Evolutionary conservation across 53 echinoderm and acorn worm species (phyloP).

Genomic region (Holothuria leucospilota): DNA sequence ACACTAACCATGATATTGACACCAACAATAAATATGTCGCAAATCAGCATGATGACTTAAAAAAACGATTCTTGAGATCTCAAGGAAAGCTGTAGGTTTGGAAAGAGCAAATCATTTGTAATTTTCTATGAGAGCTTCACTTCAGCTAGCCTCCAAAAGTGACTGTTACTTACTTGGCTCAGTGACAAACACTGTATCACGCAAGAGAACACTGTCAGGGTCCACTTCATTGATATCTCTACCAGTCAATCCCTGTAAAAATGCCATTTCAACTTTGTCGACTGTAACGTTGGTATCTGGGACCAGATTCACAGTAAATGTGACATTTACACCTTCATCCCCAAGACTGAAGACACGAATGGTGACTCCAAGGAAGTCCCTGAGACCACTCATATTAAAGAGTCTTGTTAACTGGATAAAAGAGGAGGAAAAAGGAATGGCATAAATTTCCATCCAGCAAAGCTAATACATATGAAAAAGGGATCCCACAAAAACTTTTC

Average conservation of each 20-base stretch:
- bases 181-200: slow-evolving; percentile 56
- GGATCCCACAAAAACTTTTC: too few relatives aligned
- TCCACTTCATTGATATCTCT: slow-evolving; percentile 60
- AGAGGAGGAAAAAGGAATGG: too few relatives aligned
- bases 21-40: too few relatives aligned
- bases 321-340: slow-evolving; percentile 48
- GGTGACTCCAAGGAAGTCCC: slow-evolving; percentile 19
- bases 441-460: too few relatives aligned
- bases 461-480: too few relatives aligned
- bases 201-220: slow-evolving; percentile 62
- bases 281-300: slow-evolving; percentile 44
- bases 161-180: slow-evolving; percentile 62
- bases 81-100: too few relatives aligned
- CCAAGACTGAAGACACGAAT: slow-evolving; percentile 25
- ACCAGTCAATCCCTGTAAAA: slow-evolving; percentile 59
- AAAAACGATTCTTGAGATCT: too few relatives aligned
- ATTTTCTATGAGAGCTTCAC: too few relatives aligned
- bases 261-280: slow-evolving; percentile 61
- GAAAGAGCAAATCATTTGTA: too few relatives aligned
- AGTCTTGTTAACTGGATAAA: background rate
- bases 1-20: too few relatives aligned
- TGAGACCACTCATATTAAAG: background rate
- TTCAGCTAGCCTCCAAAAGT: too few relatives aligned
- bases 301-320: slow-evolving; percentile 67
- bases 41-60: too few relatives aligned